phyloP scores from a whole-genome alignment of 2,888 invertebrate genomes.

The Prenolepis imparis region DNA sequence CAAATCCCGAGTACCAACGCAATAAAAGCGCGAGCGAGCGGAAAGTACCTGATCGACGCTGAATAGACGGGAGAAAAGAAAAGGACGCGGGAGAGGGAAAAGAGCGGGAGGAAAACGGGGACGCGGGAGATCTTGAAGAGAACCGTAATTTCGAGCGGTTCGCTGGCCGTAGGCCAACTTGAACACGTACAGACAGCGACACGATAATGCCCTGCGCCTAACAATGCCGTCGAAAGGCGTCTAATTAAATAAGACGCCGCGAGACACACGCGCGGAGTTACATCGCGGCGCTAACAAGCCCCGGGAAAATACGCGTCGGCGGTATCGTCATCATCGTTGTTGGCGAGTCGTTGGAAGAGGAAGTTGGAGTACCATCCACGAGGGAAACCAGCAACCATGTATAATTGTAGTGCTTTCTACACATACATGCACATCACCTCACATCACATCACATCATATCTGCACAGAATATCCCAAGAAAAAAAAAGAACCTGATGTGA shows the following conservation, averaged over 20 bases:
- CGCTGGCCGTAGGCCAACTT: constrained; percentile 81
- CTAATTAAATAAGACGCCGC: constrained; percentile 85
- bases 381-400: constrained; percentile 76
- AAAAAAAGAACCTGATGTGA: background rate
- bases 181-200: constrained; percentile 78
- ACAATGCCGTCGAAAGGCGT: constrained; percentile 84
- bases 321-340: constrained; percentile 66
- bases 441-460: background rate
- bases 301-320: constrained; percentile 73
- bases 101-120: background rate
- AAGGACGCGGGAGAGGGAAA: constrained; percentile 25
- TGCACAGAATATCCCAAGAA: background rate
- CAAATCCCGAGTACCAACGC: constrained; percentile 52
- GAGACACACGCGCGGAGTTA: constrained; percentile 74
- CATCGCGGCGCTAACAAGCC: constrained; percentile 81
- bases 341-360: constrained; percentile 79
- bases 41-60: constrained; percentile 52
- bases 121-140: constrained; percentile 64
- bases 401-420: constrained; percentile 83
- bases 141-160: constrained; percentile 73
- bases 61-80: constrained; percentile 63
- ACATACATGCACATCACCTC: background rate
- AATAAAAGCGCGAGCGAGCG: constrained; percentile 58
- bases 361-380: constrained; percentile 79
- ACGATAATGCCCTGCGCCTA: constrained; percentile 74